Evolutionary conservation across 2,113 vertebrate genomes (phyloP), one percentile per base, ranked within the genome.

Genomic region (Eubucco bourcierii): DNA sequence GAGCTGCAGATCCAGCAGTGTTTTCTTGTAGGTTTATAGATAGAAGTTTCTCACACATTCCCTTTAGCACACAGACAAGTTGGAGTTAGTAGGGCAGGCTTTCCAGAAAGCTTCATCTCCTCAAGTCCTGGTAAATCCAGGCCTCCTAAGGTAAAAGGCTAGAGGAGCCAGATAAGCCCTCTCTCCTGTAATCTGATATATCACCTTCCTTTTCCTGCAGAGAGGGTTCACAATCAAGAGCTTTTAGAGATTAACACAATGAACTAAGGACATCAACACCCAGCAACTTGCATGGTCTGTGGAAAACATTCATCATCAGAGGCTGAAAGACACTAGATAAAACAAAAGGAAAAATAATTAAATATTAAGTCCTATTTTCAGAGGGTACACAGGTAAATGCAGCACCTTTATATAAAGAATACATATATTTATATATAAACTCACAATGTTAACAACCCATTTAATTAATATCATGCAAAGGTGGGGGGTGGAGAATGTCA

Each of bases 111-210:
- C 34, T 80, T 91, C 53, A 94, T 65, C 53, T 87, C 65, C 84
- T 74, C 1, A 93, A 80, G 65, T 31, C 89, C 84, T 46, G 7
- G 37, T 74, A 94, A 95, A 94, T 64, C 91, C 87, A 83, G 79
- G 70, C 20, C 84, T 91, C 84, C 53, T 92, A 87, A 94, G 89
- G 91, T 95, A 82, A 96, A 87, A 85, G 41, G 89, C 72, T 64
- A 91, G 39, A 80, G 33, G 52, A 95, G 50, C 25, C 79, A 82
- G 81, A 92, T 95, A 94, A 93, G 1, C 82, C 44, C 9, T 9
- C 9, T n/a, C 84, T 85, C 64, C 10, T 79, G 86, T 90, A 96
- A 96, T 86, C 76, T 83, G 90, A 92, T 80, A 84, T 9, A 14
- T 10, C 59, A 79, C 70, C 89, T 87, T 71, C 87, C 65, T 89